These are phyloP conservation scores for Sceloporus tristichus DNA, from an alignment of 2,113 vertebrate genomes.

Conservation along the genomic window DNA sequence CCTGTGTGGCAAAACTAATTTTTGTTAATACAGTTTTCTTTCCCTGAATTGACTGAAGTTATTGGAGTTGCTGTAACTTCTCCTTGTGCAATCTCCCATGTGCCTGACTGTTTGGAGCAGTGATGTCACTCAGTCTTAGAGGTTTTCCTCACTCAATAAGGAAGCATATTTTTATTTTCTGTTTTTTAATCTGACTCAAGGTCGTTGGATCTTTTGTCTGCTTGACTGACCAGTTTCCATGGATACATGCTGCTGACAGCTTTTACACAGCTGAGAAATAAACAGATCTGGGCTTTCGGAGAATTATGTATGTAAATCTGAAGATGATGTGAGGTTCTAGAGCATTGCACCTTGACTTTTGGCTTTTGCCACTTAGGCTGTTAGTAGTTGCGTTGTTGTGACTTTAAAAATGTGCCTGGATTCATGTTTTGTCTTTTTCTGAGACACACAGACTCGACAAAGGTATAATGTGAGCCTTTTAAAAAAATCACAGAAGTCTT, in stretches of 20 bases:
- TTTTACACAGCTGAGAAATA: slow-evolving; percentile 23
- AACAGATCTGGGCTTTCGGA: slow-evolving; percentile 25
- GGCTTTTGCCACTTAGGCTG: neutral
- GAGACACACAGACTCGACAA: neutral
- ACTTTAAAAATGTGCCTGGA: neutral
- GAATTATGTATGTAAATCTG: slow-evolving; percentile 38
- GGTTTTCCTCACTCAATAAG: neutral
- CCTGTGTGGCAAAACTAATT: neutral
- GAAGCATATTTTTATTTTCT: neutral
- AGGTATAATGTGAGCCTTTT: too few relatives aligned
- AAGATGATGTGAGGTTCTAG: slow-evolving; percentile 6
- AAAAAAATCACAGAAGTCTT: neutral
- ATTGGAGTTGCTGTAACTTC: neutral
- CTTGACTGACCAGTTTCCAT: slow-evolving; percentile 37
- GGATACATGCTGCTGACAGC: slow-evolving; percentile 31
- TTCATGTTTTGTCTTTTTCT: neutral
- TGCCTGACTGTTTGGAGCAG: neutral
- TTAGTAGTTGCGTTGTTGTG: neutral
- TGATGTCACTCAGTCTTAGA: neutral
- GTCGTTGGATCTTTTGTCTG: slow-evolving; percentile 33
- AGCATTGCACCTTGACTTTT: slow-evolving; percentile 10
- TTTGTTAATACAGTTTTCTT: slow-evolving; percentile 10
- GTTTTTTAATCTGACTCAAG: slow-evolving; percentile 24
- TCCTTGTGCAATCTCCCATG: neutral
- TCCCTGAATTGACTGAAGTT: neutral